These are phyloP conservation scores for Leucozona laternaria DNA, from an alignment of 2,888 invertebrate species.

Conservation along the genomic window DNA sequence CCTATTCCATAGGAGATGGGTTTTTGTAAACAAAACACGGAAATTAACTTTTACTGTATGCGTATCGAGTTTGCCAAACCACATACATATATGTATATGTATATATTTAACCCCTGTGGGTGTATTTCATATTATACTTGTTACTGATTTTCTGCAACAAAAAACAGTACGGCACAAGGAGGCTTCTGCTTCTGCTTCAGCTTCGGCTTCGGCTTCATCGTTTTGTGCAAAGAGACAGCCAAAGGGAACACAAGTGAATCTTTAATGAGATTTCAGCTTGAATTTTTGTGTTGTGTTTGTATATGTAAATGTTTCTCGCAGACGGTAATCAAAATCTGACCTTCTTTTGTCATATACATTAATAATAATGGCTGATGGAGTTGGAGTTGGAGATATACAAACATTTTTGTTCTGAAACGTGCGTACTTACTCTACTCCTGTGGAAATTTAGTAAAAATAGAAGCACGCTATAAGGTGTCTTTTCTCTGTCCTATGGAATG, in stretches of 20 bases:
- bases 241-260: slow-evolving; percentile 18
- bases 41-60: slow-evolving; percentile 59
- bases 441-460: background rate
- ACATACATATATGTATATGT: background rate
- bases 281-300: slow-evolving; percentile 4
- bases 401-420: background rate
- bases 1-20: slow-evolving; percentile 6
- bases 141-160: background rate
- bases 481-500: background rate
- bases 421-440: background rate
- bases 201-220: background rate
- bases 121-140: background rate
- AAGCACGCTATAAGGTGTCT: background rate
- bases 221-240: slow-evolving; percentile 23
- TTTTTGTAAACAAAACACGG: slow-evolving; percentile 55
- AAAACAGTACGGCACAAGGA: background rate
- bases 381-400: background rate
- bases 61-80: slow-evolving; percentile 34
- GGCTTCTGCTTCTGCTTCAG: background rate
- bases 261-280: slow-evolving; percentile 16
- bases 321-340: slow-evolving; percentile 16
- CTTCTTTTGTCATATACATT: background rate
- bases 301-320: slow-evolving; percentile 13
- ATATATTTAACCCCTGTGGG: slow-evolving; percentile 13
- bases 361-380: background rate